phyloP scores from a whole-genome alignment of 2,113 vertebrate species.

The Colossoma macropomum region DNA sequence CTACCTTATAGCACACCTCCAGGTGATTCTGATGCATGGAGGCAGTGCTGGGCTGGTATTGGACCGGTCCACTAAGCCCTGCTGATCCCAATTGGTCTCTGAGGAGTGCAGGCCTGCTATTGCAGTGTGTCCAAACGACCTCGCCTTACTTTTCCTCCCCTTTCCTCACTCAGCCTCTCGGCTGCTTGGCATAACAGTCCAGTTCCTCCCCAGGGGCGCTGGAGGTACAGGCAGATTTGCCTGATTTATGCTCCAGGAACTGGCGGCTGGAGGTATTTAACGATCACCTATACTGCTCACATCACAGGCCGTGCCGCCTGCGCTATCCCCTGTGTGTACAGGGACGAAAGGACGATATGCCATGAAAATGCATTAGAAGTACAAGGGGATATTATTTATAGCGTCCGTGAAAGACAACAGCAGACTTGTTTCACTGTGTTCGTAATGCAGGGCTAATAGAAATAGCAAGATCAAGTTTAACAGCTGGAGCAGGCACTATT shows the following conservation, averaged over 20 bases:
- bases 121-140: constrained; percentile 67
- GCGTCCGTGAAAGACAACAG: constrained; percentile 11
- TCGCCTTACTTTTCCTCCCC: constrained; percentile 61
- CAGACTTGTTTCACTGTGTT: neutral
- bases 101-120: constrained; percentile 71
- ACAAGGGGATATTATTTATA: constrained; percentile 29
- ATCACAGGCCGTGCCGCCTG: constrained; percentile 55
- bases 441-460: neutral
- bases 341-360: constrained; percentile 45
- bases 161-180: constrained; percentile 65
- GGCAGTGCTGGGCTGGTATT: constrained; percentile 59
- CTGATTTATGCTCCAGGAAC: constrained; percentile 74
- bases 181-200: constrained; percentile 72
- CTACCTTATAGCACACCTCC: constrained; percentile 60
- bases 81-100: constrained; percentile 77
- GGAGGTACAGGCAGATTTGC: constrained; percentile 71
- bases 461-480: neutral
- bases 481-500: neutral
- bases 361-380: constrained; percentile 50
- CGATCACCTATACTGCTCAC: constrained; percentile 65
- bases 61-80: constrained; percentile 71
- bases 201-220: constrained; percentile 71
- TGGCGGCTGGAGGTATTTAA: constrained; percentile 70
- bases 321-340: constrained; percentile 28
- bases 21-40: constrained; percentile 67